Evolutionary conservation across 1,140 invertebrate species (phyloP).

Genomic region (Arion vulgaris): DNA sequence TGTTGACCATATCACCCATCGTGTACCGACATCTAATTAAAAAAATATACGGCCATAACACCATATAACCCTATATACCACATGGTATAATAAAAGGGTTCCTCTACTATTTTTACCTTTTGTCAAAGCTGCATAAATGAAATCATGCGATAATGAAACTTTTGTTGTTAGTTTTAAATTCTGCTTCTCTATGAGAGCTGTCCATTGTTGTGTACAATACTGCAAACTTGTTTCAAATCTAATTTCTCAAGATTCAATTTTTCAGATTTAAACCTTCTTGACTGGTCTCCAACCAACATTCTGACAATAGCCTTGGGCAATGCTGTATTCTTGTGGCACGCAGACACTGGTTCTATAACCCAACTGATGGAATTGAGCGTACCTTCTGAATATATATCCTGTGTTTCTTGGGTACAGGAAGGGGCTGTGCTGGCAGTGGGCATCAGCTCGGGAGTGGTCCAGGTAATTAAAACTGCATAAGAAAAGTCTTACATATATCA

Average conservation of each 20-base stretch:
- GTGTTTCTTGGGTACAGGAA: slow-evolving; percentile 91
- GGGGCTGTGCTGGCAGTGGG: slow-evolving; percentile 91
- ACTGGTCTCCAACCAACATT: slow-evolving; percentile 93
- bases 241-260: not conserved
- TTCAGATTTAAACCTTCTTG: slow-evolving; percentile 92
- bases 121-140: too few species aligned
- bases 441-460: slow-evolving; percentile 80
- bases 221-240: too few species aligned
- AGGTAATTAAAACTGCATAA: slow-evolving; percentile 43
- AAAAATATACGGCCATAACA: too few species aligned
- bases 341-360: slow-evolving; percentile 88
- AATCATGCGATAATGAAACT: too few species aligned
- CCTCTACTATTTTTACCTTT: too few species aligned
- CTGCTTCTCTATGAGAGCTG: too few species aligned
- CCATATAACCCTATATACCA: too few species aligned
- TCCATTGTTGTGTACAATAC: too few species aligned
- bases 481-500: slow-evolving; percentile 12
- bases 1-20: too few species aligned
- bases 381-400: slow-evolving; percentile 83
- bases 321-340: slow-evolving; percentile 96
- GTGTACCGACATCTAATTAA: too few species aligned
- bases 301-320: slow-evolving; percentile 90
- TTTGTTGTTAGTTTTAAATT: too few species aligned
- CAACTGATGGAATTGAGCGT: slow-evolving; percentile 82
- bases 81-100: too few species aligned